Percentiles rank a stretch among this genome's conserved stretches.
phyloP scores from a whole-genome alignment of 2,113 vertebrate genomes.

The Seriola aureovittata region DNA sequence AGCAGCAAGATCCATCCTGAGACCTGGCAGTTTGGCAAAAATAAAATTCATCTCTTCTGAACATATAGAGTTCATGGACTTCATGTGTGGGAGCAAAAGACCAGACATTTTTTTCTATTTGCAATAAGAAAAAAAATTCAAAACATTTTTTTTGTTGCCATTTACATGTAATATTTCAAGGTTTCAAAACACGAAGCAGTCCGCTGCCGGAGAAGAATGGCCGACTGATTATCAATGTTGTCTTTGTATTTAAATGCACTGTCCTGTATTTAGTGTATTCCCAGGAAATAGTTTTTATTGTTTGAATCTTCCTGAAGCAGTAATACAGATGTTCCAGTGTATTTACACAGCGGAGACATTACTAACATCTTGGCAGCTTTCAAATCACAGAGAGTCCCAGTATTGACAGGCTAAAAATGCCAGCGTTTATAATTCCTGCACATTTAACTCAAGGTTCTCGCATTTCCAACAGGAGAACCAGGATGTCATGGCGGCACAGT shows the following conservation, averaged over 20 bases:
- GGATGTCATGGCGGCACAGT: neutral
- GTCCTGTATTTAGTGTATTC: neutral
- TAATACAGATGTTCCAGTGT: too few species aligned
- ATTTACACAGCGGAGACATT: neutral
- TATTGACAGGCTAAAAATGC: too few species aligned
- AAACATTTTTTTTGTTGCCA: neutral
- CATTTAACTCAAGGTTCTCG: neutral
- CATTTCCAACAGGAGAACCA: neutral
- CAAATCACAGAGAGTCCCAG: too few species aligned
- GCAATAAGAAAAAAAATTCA: neutral
- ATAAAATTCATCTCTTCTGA: neutral
- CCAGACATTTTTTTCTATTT: neutral
- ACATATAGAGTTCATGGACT: neutral
- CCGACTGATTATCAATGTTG: neutral
- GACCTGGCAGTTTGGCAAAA: slow-evolving; percentile 34
- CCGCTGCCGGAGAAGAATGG: neutral
- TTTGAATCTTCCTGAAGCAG: neutral
- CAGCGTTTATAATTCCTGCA: neutral
- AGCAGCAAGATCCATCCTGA: slow-evolving; percentile 45
- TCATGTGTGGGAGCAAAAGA: neutral
- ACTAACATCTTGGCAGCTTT: neutral
- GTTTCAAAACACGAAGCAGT: neutral
- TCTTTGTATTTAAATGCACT: neutral
- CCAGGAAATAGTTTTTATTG: neutral
- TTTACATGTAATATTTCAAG: neutral